Base-by-base conservation (phyloP, 37 sponge, comb jelly and placozoan genomes). In the Beroe ovata region DNA sequence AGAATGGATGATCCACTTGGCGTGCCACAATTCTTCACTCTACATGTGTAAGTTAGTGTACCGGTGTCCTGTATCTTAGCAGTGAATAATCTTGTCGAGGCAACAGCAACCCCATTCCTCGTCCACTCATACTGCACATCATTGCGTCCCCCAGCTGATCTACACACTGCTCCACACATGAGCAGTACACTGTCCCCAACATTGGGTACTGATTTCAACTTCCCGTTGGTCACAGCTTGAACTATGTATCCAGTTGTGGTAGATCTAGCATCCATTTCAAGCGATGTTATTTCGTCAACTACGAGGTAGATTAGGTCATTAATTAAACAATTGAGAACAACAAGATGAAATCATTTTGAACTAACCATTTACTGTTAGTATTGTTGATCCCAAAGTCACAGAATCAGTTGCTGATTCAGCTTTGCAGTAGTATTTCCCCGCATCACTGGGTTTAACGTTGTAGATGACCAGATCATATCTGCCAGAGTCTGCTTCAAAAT, bases 81-180 rank as follows among this genome's bases (percentile, higher is more conserved):
- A 30, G 30, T 66, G 30, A 34, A 37, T 66, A 34, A 34, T 30
- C 69, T 66, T 26, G 69, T 33, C 18, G 25, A 6, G 2, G 69
- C 69, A 29, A 66, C 34, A 66, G 34, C 35, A 32, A 34, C 34
- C 36, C 36, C 36, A 32, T 30, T 66, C 16, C 34, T 18, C 14
- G 25, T 66, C 69, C 69, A 66, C 69, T 66, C 32, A 37, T 66
- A 66, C 16, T 66, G 69, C 25, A 30, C 36, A 66, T 32, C 69
- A 8, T 34, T 29, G 16, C 69, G 29, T 4, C 69, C 69, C 29
- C 35, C 36, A 30, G 35, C 14, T 1, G 69, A 34, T 18, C 69
- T 66, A 66, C 69, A 66, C 14, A 37, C 69, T 34, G 36, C 69
- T 32, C 69, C 69, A 66, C 69, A 66, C 69, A 66, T 66, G 36